A percentile compares a stretch with the other conserved stretches of the same genome.
Evolutionary conservation across 2,888 invertebrate species (phyloP).

Genomic region (Mythimna lalbum): DNA sequence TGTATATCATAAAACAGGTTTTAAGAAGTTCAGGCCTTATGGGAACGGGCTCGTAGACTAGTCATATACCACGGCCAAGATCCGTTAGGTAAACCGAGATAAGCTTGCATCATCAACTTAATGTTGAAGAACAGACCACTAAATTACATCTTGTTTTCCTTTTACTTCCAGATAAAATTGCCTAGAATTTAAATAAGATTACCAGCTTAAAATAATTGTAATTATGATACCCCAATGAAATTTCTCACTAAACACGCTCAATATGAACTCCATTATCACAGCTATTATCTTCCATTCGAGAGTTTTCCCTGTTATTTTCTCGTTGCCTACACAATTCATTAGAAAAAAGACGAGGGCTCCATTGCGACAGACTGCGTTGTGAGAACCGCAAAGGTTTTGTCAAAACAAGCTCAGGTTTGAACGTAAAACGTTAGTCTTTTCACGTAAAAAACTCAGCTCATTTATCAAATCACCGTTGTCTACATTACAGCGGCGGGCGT

Average conservation of each 20-base stretch:
- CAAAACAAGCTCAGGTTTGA: conserved; percentile 77
- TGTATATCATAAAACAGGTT: conserved; percentile 14
- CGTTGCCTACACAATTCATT: conserved; percentile 63
- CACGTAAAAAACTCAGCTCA: conserved; percentile 82
- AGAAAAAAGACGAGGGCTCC: conserved; percentile 69
- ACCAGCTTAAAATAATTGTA: conserved; percentile 40
- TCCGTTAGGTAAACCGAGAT: conserved; percentile 20
- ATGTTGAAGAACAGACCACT: not conserved
- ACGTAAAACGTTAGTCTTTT: conserved; percentile 79
- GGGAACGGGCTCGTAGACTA: conserved; percentile 19
- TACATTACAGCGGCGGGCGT: conserved; percentile 82
- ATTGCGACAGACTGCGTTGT: conserved; percentile 71
- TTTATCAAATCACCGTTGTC: conserved; percentile 88
- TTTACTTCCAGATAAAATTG: conserved; percentile 19
- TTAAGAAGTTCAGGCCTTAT: conserved; percentile 12
- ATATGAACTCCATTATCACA: conserved; percentile 61
- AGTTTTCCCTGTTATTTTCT: conserved; percentile 63
- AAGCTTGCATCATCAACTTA: conserved; percentile 17
- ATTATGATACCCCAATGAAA: conserved; percentile 41
- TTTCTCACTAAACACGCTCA: conserved; percentile 56
- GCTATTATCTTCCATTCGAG: conserved; percentile 58
- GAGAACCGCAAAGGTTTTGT: conserved; percentile 75
- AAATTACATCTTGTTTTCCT: conserved; percentile 16
- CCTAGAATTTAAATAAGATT: conserved; percentile 32
- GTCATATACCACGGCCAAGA: conserved; percentile 13